Evolutionary conservation across 2,113 vertebrate species (phyloP).

Genomic region (Pollimyrus isidori): DNA sequence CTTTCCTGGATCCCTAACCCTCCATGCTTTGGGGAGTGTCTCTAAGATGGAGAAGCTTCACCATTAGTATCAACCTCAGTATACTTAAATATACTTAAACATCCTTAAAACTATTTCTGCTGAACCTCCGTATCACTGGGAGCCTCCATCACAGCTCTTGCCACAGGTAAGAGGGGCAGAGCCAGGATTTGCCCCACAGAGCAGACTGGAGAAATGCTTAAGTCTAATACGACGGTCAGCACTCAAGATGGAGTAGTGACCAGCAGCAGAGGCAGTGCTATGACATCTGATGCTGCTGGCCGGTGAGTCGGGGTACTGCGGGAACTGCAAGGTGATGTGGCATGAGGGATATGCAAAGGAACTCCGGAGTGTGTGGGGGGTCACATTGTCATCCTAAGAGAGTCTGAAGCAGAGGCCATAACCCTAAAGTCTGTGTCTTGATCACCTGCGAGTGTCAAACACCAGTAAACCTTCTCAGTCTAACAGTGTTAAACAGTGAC

Average conservation of each 20-base stretch:
- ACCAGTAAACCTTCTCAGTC: background rate
- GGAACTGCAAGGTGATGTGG: background rate
- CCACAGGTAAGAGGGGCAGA: background rate
- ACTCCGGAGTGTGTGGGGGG: background rate
- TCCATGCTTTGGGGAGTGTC: background rate
- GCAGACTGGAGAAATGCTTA: slow-evolving; percentile 3
- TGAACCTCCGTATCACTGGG: background rate
- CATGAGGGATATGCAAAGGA: background rate
- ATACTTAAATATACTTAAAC: background rate
- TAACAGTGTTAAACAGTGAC: background rate
- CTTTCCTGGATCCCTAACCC: background rate
- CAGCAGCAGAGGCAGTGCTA: background rate
- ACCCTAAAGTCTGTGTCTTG: background rate
- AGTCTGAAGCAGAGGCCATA: background rate
- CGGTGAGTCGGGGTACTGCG: background rate
- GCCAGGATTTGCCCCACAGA: background rate
- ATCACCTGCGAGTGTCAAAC: background rate
- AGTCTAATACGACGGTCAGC: background rate
- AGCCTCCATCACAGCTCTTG: background rate
- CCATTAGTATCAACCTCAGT: background rate
- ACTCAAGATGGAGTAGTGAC: background rate
- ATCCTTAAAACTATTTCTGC: background rate
- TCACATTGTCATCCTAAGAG: background rate
- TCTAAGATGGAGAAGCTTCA: background rate
- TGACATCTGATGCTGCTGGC: background rate